Conservation (phyloP, 30 jellyfish, hydroid and myxozoan genomes). For the Cassiopea xamachana region DNA sequence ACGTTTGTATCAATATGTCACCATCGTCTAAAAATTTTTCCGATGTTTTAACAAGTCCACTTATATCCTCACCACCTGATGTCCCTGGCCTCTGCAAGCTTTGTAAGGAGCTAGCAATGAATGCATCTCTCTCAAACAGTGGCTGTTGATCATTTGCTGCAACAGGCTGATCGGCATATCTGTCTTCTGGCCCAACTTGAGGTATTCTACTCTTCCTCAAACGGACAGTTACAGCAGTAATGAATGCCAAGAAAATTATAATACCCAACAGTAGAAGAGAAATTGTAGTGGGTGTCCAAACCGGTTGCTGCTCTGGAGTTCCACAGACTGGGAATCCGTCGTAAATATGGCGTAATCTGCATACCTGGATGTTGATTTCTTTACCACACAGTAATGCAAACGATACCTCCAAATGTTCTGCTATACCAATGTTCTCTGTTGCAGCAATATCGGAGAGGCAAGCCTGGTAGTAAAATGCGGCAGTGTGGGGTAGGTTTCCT, state of each 20-base stretch:
- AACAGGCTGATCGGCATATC: conserved; percentile 10
- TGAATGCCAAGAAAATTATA: not conserved
- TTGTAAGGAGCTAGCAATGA: conserved; percentile 54
- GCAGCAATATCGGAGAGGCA: conserved; percentile 73
- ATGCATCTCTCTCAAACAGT: conserved; percentile 21
- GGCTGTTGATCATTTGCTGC: conserved; percentile 11
- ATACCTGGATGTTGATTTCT: conserved; percentile 4
- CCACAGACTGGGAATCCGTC: conserved; percentile 58
- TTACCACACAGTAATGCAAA: conserved; percentile 56
- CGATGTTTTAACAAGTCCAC: conserved; percentile 30
- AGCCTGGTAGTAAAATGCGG: conserved; percentile 56
- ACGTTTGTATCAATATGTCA: conserved; percentile 21
- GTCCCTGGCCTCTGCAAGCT: not conserved
- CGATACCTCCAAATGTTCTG: conserved; percentile 25
- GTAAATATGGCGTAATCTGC: conserved; percentile 45
- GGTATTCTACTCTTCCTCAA: conserved; percentile 12
- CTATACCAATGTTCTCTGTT: conserved; percentile 25
- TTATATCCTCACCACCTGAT: not conserved
- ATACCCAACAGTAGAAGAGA: conserved; percentile 20
- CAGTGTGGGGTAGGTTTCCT: conserved; percentile 49
- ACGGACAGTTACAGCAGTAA: conserved; percentile 14
- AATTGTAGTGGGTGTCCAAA: conserved; percentile 19
- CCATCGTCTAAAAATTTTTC: conserved; percentile 32
- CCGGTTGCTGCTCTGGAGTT: not conserved
- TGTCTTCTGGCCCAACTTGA: conserved; percentile 22